Percentiles rank a stretch among this genome's conserved stretches.
Evolutionary conservation across 2,888 invertebrate species (phyloP).

Genomic region (Meta bourneti): DNA sequence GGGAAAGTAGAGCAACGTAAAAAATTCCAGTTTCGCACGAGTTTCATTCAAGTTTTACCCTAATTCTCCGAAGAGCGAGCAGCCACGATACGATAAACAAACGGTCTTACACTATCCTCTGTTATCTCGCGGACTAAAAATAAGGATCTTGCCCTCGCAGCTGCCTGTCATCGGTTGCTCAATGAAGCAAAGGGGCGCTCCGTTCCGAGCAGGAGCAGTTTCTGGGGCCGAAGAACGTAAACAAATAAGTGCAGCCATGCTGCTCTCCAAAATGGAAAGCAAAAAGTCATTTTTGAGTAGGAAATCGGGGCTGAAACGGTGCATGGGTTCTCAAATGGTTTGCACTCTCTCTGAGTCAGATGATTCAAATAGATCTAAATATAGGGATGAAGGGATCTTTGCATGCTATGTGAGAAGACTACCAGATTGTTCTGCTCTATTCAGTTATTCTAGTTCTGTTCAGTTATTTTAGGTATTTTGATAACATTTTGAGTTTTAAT

Average conservation of each 20-base stretch:
- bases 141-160: neutral
- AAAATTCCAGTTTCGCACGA: neutral
- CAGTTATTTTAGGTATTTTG: too few relatives aligned
- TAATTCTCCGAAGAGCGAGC: too few relatives aligned
- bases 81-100: neutral
- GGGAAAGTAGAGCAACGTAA: neutral
- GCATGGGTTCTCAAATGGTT: neutral
- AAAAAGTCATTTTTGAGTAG: too few relatives aligned
- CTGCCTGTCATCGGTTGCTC: neutral
- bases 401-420: neutral
- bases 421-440: too few relatives aligned
- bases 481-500: too few relatives aligned
- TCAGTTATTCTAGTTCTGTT: too few relatives aligned
- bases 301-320: neutral
- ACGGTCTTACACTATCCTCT: neutral
- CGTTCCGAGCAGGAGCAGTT: too few relatives aligned
- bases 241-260: neutral
- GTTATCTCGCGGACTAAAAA: neutral
- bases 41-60: neutral
- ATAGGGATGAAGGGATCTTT: neutral
- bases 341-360: neutral
- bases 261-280: too few relatives aligned
- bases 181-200: neutral
- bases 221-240: neutral
- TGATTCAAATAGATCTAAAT: neutral